Base-by-base conservation (phyloP, 2,888 invertebrate genomes). In the Serrognathus titanus region DNA sequence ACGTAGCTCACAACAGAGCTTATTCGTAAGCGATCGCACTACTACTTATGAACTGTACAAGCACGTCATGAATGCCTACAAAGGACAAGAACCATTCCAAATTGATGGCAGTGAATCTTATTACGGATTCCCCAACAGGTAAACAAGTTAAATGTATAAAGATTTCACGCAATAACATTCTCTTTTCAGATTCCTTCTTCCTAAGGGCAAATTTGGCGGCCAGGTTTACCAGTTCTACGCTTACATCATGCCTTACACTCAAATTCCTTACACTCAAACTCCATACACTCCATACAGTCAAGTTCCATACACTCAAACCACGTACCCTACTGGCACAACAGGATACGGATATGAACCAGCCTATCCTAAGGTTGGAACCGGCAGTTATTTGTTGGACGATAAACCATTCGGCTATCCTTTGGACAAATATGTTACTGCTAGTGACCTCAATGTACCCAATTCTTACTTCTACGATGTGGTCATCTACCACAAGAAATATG, bases 351-450 rank as follows among this genome's bases (percentile, higher is more conserved):
- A 46, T 11, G 49, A 37, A 38, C 35, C 35, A 8, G n/a, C 36
- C 12, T 55, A 55, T 39, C 41, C 40, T 11, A 40, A 45, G 31
- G 24, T 55, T 38, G 69, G 68, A 35, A 64, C 61, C 55, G 68
- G 68, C 31, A 53, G 56, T 6, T 55, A 62, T 41, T 59, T 58
- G 36, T 16, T 60, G 7, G 89, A 89, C 73, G 81, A 79, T 63
- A 81, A 82, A 72, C 82, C 89, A 47, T 80, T 85, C 67, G 89
- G 88, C 50, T 91, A 85, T 81, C 91, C 91, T 60, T 83, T 90
- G 71, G 89, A 91, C 71, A 85, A 88, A 65, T 77, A 78, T 13
- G 82, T 87, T 68, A 78, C 82, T 40, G 75, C 75, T 46, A 79
- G 78, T 60, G 87, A 85, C 80, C 80, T 80, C 63, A 46, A 47